A percentile compares a stretch with the other conserved stretches of the same genome.
Conservation (phyloP, 2,888 invertebrate species). For the Pseudoips prasinana region DNA sequence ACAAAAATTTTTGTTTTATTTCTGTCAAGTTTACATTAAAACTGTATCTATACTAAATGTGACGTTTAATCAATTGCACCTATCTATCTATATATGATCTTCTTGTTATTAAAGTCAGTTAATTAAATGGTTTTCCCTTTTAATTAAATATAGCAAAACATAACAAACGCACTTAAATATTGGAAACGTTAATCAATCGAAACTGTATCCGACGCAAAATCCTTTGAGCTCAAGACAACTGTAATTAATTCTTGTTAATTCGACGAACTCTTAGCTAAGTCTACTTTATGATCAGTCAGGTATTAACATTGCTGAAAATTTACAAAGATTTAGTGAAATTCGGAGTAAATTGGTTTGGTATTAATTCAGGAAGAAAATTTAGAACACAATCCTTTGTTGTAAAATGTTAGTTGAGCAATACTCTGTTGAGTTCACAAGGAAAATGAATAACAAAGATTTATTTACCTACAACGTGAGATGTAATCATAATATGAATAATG, state of each 20-base stretch:
- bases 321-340: conserved; percentile 7
- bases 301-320: conserved; percentile 18
- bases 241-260: conserved; percentile 36
- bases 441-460: neutral
- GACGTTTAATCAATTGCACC: too few relatives aligned
- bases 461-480: conserved; percentile 15
- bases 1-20: too few relatives aligned
- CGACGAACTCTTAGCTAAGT: conserved; percentile 18
- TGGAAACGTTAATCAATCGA: neutral
- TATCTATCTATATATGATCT: too few relatives aligned
- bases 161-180: neutral
- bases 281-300: conserved; percentile 19
- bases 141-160: too few relatives aligned
- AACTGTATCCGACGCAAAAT: conserved; percentile 8
- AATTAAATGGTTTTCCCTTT: too few relatives aligned
- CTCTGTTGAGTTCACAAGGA: too few relatives aligned
- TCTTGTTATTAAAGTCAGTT: too few relatives aligned
- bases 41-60: too few relatives aligned
- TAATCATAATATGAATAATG: too few relatives aligned
- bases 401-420: too few relatives aligned
- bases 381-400: neutral
- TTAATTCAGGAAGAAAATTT: neutral
- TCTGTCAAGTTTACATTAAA: too few relatives aligned
- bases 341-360: conserved; percentile 2
- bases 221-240: conserved; percentile 20